Conservation (phyloP, 2,888 invertebrate species). For the Cybosia mesomella region DNA sequence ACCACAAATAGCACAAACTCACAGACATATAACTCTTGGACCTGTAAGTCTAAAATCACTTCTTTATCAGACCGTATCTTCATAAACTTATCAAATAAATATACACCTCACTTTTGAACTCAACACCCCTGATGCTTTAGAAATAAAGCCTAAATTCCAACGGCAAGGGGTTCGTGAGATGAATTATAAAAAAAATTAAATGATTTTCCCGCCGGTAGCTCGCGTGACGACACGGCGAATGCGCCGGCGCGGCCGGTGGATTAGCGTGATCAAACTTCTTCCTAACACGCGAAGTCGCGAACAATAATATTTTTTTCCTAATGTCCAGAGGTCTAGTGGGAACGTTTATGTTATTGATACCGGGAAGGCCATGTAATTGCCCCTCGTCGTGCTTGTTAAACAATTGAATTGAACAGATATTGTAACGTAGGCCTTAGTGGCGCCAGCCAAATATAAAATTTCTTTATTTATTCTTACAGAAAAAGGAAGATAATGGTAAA, state of each 20-base stretch:
- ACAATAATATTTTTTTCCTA: conserved; percentile 59
- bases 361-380: conserved; percentile 41
- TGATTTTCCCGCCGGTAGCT: conserved; percentile 68
- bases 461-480: not conserved
- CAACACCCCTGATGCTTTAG: conserved; percentile 25
- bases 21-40: conserved; percentile 53
- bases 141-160: conserved; percentile 45
- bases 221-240: conserved; percentile 69
- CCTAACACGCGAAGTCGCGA: conserved; percentile 68
- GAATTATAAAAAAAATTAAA: conserved; percentile 56
- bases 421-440: not conserved
- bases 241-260: conserved; percentile 63
- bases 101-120: conserved; percentile 22
- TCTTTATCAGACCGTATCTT: conserved; percentile 67
- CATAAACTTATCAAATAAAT: conserved; percentile 59
- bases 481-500: not conserved
- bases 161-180: conserved; percentile 35
- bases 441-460: not conserved
- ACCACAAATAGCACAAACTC: conserved; percentile 54
- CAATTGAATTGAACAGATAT: conserved; percentile 10
- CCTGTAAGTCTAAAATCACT: conserved; percentile 63
- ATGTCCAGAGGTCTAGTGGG: conserved; percentile 53
- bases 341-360: conserved; percentile 41
- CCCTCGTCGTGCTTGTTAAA: conserved; percentile 38
- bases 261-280: conserved; percentile 66